Conservation (phyloP, 2,888 invertebrate species). For the Synergus gifuensis region DNA sequence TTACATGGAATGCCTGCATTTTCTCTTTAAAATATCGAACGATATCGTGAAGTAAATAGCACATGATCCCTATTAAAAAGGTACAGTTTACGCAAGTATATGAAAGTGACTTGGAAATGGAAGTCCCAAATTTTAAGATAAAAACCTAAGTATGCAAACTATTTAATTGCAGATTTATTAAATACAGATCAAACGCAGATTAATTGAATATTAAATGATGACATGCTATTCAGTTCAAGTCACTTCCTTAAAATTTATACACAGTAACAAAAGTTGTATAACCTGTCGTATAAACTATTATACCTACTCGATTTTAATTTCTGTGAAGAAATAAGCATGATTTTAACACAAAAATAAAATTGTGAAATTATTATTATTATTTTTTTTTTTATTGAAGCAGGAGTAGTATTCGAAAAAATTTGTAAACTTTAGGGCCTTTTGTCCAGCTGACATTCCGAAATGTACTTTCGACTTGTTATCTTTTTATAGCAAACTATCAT, state of each 20-base stretch:
- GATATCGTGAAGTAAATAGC: conserved; percentile 47
- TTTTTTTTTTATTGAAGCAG: conserved; percentile 11
- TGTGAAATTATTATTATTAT: background rate
- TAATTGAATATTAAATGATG: conserved; percentile 5
- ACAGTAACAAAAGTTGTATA: conserved; percentile 2
- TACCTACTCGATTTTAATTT: background rate
- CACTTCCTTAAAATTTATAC: background rate
- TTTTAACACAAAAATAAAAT: conserved; percentile 21
- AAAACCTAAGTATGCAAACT: background rate
- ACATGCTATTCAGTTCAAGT: conserved; percentile 30
- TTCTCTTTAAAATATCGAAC: conserved; percentile 48
- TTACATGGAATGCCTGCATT: conserved; percentile 51
- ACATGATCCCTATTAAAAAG: conserved; percentile 25
- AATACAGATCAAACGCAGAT: conserved; percentile 1
- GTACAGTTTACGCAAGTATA: background rate
- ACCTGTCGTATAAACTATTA: background rate
- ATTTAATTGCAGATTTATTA: conserved; percentile 8
- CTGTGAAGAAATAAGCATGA: conserved; percentile 26
- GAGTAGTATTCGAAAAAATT: conserved; percentile 6
- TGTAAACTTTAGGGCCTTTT: conserved; percentile 20
- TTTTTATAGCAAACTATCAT: conserved; percentile 10
- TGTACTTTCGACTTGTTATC: conserved; percentile 30
- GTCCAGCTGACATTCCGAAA: conserved; percentile 29
- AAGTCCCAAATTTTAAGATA: background rate
- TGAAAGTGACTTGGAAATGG: background rate